A percentile compares a stretch with the other conserved stretches of the same genome.
Evolutionary conservation across 1,140 invertebrate species (phyloP).

Genomic region (Lordiphosa collinella): DNA sequence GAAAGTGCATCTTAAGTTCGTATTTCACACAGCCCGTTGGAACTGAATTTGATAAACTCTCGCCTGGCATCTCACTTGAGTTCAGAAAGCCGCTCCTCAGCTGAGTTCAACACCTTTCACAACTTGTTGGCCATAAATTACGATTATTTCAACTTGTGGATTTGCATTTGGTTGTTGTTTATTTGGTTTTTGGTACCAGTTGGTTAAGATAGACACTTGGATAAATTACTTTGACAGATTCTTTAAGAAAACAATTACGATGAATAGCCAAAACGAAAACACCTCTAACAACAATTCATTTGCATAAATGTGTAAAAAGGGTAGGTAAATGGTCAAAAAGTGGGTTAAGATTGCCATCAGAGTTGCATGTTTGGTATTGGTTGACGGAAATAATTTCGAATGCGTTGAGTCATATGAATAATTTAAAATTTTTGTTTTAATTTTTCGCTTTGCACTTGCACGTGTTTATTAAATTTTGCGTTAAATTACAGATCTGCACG

Average conservation of each 20-base stretch:
- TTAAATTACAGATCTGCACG: slow-evolving; percentile 6
- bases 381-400: slow-evolving; percentile 1
- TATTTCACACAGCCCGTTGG: no score
- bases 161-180: background rate
- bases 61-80: no score
- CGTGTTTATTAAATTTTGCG: slow-evolving; percentile 1
- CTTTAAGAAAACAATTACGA: no score
- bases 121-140: slow-evolving; percentile 8
- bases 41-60: no score
- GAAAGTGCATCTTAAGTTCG: slow-evolving; percentile 12
- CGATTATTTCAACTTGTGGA: slow-evolving; percentile 3
- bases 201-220: background rate
- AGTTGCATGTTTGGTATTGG: background rate
- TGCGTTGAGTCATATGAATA: background rate
- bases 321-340: background rate
- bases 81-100: background rate
- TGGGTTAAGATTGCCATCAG: slow-evolving; percentile 6
- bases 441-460: slow-evolving; percentile 6
- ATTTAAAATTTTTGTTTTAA: background rate
- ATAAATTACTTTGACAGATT: no score
- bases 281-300: no score
- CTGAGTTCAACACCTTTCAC: slow-evolving; percentile 10
- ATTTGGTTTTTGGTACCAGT: background rate
- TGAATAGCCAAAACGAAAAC: no score
- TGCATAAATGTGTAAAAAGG: no score